Percentiles rank a stretch among this genome's conserved stretches.
phyloP scores from a whole-genome alignment of 2,888 invertebrate genomes.

The Stenodera caucasica region DNA sequence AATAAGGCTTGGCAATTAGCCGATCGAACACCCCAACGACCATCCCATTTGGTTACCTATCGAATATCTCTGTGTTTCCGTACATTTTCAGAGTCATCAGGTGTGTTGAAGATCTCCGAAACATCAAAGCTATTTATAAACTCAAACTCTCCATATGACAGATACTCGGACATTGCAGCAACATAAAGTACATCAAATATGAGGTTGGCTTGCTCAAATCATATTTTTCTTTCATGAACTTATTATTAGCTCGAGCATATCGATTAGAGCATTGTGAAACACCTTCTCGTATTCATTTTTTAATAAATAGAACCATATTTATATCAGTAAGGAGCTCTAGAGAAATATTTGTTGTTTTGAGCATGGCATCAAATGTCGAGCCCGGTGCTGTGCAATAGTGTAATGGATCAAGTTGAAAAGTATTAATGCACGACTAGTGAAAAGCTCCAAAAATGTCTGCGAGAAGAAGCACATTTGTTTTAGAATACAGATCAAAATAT shows the following conservation, averaged over 20 bases:
- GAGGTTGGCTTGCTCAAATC: constrained; percentile 31
- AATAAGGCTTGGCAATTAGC: background rate
- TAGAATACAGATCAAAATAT: constrained; percentile 39
- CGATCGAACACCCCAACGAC: background rate
- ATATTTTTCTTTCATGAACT: constrained; percentile 33
- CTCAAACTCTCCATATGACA: constrained; percentile 40
- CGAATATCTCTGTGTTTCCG: background rate
- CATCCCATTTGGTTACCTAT: background rate
- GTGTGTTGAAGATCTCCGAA: background rate
- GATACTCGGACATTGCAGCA: constrained; percentile 33
- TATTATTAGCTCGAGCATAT: constrained; percentile 41
- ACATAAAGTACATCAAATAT: constrained; percentile 42
- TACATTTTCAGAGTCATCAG: background rate
- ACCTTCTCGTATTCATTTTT: constrained; percentile 40
- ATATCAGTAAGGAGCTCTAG: constrained; percentile 40
- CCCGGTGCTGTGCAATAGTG: constrained; percentile 43
- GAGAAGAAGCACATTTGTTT: constrained; percentile 39
- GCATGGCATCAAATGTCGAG: constrained; percentile 42
- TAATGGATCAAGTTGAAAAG: constrained; percentile 39
- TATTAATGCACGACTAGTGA: constrained; percentile 30
- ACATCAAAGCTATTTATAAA: constrained; percentile 20
- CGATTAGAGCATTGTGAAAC: constrained; percentile 40
- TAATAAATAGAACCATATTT: constrained; percentile 38
- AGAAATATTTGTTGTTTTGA: constrained; percentile 38
- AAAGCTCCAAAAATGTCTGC: constrained; percentile 45